phyloP scores from a whole-genome alignment of 1,140 invertebrate species.

The Drosophila insularis region DNA sequence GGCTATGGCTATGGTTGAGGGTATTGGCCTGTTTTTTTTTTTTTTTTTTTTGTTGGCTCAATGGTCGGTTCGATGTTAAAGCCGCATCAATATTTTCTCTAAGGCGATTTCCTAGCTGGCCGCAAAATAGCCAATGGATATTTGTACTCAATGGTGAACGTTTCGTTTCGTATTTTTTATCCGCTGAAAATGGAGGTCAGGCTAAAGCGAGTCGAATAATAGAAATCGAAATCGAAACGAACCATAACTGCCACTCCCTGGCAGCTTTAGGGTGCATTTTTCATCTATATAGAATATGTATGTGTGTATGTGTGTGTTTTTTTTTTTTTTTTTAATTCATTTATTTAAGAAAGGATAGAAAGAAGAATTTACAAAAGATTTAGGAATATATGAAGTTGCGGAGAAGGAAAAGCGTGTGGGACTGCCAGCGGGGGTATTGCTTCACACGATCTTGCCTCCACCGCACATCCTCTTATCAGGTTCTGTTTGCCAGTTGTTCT shows the following conservation, averaged over 20 bases:
- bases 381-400: no score
- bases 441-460: no score
- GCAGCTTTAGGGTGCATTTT: background rate
- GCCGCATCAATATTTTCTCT: constrained; percentile 62
- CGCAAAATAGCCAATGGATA: constrained; percentile 65
- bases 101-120: constrained; percentile 61
- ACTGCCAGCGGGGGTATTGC: no score
- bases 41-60: constrained; percentile 14
- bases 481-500: no score
- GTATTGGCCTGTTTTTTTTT: constrained; percentile 19
- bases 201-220: constrained; percentile 42
- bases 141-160: constrained; percentile 57
- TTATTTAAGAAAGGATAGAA: no score
- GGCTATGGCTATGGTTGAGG: constrained; percentile 45
- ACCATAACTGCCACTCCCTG: constrained; percentile 17
- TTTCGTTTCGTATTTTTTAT: constrained; percentile 9
- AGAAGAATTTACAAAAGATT: no score
- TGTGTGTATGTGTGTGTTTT: no score
- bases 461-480: no score
- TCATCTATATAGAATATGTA: background rate
- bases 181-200: constrained; percentile 17
- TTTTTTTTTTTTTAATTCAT: no score
- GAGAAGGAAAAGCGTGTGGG: no score
- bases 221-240: constrained; percentile 45
- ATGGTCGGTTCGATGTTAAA: constrained; percentile 13